Evolutionary conservation across 2,797 vertebrate species (phyloP).

Genomic region (Sphaeramia orbicularis): DNA sequence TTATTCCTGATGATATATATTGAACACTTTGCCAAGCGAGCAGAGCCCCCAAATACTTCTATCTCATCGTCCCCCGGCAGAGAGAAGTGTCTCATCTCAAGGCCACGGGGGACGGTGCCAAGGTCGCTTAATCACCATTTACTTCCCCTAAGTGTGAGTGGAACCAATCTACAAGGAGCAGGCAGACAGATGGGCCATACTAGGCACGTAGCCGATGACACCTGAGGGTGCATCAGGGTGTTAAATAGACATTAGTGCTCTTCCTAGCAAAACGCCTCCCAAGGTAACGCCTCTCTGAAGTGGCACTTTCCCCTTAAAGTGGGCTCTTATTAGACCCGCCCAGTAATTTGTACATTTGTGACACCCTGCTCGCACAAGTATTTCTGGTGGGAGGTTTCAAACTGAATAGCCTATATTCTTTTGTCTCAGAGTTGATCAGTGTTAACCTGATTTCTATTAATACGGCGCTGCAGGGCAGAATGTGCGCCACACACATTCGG

Average conservation of each 20-base stretch:
- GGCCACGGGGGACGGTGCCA: constrained; percentile 71
- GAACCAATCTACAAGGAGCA: constrained; percentile 69
- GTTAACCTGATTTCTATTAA: constrained; percentile 41
- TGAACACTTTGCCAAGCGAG: constrained; percentile 61
- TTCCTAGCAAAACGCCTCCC: constrained; percentile 69
- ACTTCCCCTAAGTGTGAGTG: constrained; percentile 72
- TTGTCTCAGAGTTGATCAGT: constrained; percentile 42
- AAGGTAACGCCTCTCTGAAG: constrained; percentile 74
- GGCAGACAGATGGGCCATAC: constrained; percentile 77
- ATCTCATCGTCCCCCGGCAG: constrained; percentile 32
- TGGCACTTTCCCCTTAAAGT: constrained; percentile 64
- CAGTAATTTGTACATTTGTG: constrained; percentile 70
- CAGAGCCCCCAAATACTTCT: constrained; percentile 44
- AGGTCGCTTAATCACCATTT: constrained; percentile 83
- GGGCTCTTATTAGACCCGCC: constrained; percentile 48
- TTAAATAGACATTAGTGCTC: constrained; percentile 82
- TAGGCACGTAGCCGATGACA: constrained; percentile 66
- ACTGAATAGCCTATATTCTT: constrained; percentile 22
- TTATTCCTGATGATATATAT: constrained; percentile 74
- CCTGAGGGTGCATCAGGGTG: constrained; percentile 74
- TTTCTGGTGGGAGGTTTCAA: constrained; percentile 27
- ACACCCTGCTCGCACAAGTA: constrained; percentile 52
- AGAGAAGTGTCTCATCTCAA: constrained; percentile 68
- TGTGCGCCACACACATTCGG: constrained; percentile 9
- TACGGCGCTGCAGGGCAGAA: constrained; percentile 20